Percentiles rank a stretch among this genome's conserved stretches.
These are phyloP conservation scores for Cyrtorhinus lividipennis DNA, from an alignment of 1,140 invertebrate genomes.

Conservation along the genomic window DNA sequence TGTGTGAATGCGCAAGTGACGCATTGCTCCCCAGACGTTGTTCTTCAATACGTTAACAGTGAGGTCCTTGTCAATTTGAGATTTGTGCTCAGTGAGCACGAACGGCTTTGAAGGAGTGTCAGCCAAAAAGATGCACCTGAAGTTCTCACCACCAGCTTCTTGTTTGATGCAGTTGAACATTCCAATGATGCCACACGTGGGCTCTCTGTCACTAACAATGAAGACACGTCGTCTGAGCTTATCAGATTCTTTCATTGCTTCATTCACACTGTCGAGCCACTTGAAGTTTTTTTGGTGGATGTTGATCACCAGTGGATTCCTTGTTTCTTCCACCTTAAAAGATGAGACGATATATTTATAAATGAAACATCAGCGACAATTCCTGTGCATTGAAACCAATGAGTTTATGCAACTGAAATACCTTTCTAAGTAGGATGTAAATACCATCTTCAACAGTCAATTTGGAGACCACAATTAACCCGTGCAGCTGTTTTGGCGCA, in stretches of 20 bases:
- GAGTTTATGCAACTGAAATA: no score
- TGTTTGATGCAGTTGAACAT: constrained; percentile 74
- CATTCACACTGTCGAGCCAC: constrained; percentile 73
- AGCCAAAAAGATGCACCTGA: constrained; percentile 34
- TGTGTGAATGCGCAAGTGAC: constrained; percentile 43
- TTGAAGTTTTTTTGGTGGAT: constrained; percentile 50
- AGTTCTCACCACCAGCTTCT: constrained; percentile 61
- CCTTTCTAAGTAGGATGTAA: constrained; percentile 42
- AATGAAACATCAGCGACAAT: no score
- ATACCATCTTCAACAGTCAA: constrained; percentile 40
- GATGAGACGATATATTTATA: no score
- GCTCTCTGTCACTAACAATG: constrained; percentile 48
- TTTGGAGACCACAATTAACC: constrained; percentile 37
- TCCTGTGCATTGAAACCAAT: no score
- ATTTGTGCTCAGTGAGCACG: constrained; percentile 6
- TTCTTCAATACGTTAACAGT: no score
- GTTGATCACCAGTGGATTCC: constrained; percentile 33
- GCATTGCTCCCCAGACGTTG: no score
- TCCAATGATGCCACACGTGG: constrained; percentile 64
- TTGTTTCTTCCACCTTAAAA: background rate
- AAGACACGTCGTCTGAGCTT: constrained; percentile 45
- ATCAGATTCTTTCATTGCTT: constrained; percentile 43
- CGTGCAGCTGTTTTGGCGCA: constrained; percentile 30
- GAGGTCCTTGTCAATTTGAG: no score
- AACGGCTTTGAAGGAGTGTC: background rate